Percentiles rank a stretch among this genome's conserved stretches.
phyloP scores from a whole-genome alignment of 2,888 invertebrate genomes.

The Micoletzkya japonica region DNA sequence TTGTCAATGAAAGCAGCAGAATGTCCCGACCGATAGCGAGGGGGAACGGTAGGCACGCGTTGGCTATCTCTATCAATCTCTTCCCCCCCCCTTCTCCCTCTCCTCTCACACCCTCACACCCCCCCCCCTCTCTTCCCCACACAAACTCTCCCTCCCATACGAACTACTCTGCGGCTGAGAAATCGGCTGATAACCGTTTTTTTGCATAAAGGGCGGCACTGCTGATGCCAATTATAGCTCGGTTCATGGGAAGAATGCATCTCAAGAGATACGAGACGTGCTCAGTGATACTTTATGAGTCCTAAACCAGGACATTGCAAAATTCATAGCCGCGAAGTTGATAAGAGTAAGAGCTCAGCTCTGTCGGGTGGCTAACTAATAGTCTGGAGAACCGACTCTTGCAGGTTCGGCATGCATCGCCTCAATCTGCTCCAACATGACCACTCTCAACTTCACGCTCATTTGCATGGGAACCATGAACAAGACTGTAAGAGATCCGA shows the following conservation, averaged over 20 bases:
- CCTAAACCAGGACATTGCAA: too few species aligned
- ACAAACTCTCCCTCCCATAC: neutral
- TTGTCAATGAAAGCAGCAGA: too few species aligned
- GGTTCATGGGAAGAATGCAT: too few species aligned
- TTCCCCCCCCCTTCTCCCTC: neutral
- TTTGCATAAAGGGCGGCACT: too few species aligned
- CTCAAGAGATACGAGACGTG: too few species aligned
- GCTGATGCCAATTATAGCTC: too few species aligned
- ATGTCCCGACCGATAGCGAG: neutral
- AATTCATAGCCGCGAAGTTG: too few species aligned
- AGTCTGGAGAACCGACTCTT: too few species aligned
- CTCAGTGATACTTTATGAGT: too few species aligned
- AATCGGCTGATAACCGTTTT: too few species aligned
- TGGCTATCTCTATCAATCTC: neutral
- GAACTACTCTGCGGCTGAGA: neutral
- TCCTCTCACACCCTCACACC: neutral
- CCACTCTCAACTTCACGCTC: conserved; percentile 55
- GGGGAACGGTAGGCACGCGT: neutral
- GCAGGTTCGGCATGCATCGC: conserved; percentile 49
- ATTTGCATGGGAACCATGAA: conserved; percentile 50
- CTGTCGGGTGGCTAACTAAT: too few species aligned
- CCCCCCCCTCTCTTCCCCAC: neutral
- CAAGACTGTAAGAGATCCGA: neutral
- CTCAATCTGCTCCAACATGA: conserved; percentile 57
- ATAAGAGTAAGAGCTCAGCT: too few species aligned